Base-by-base conservation (phyloP, 2,888 invertebrate species). In the Priocnemis perturbator region DNA sequence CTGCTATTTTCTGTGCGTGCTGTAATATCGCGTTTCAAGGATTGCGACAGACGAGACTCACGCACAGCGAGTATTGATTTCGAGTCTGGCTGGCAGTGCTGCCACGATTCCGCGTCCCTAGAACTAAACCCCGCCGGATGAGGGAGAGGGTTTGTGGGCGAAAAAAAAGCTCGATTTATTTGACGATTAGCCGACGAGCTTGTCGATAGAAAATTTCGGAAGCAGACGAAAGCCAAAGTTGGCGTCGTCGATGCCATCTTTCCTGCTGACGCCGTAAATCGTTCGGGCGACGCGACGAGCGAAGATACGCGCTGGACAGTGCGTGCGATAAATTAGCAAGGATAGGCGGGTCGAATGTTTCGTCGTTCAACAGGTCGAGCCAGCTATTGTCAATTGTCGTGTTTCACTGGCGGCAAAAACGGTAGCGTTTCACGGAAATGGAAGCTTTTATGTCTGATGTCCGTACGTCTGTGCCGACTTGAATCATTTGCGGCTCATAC, bases 11-110 rank as follows among this genome's bases (percentile, higher is more conserved):
- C 71, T 73, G 15, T 23, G 73, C 76, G 71, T 71, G 71, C 57
- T 72, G 70, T 69, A 75, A 82, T 83, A 83, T 85, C 79, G 74
- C 75, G 76, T 84, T 84, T 80, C 81, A 76, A 82, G 76, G 77
- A 86, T 86, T 84, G 78, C 82, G 83, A 85, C 77, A 82, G 79
- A 77, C 77, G 78, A 84, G 80, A 78, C 80, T 81, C 83, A 83
- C 85, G 85, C 85, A 84, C 84, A 80, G 79, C 78, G 77, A 85
- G 88, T 88, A 88, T 88, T 88, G 88, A 88, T 88, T 88, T 85
- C 84, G 80, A 79, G 81, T 79, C 77, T 71, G 77, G 84, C 74
- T 81, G 73, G 84, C 83, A 65, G 87, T 88, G 88, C 88, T 88
- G 88, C 88, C 88, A 73, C 88, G 83, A 79, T 82, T 85, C 78